Base-by-base conservation (phyloP, 2,113 vertebrate species). In the Boleophthalmus pectinirostris region DNA sequence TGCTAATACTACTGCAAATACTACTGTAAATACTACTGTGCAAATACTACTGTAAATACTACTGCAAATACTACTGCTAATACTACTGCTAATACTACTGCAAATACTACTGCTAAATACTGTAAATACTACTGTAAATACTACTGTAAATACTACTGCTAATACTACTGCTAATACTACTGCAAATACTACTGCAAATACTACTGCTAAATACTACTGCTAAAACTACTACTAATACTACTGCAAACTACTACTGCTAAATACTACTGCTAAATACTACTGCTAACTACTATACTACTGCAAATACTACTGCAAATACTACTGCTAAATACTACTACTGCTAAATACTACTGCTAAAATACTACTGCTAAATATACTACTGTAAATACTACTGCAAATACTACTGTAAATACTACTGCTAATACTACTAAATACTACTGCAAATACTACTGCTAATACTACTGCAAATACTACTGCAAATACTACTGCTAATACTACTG, bases 1-100 rank as follows among this genome's bases (percentile, higher is more conserved):
- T 18, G 90, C 94, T 14, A 54, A 0, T n/a, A 5, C 20, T 54
- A n/a, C n/a, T n/a, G n/a, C n/a, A n/a, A n/a, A 29, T 29, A 29
- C 29, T 29, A 29, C 29, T 29, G 4, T 4, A 29, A 29, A 29
- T 29, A 29, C 2, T 29, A 29, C n/a, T n/a, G 4, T 29, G 2
- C 29, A 29, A 29, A 2, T 29, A 24, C 12, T 24, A 24, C 23
- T 24, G 14, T 3, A 1, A 24, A 21, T 56, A 56, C 54, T 23
- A 10, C 3, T 47, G 14, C 46, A 3, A 7, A 1, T 49, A 49
- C 47, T 49, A 15, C 46, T 14, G 15, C 29, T 29, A 4, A 2
- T 29, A 4, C 38, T 43, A 9, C 9, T 43, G 10, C 9, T 10
- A 43, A 43, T 38, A 38, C 35, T 49, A 14, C 47, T 18, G 90